Base-by-base conservation (phyloP, 2,888 invertebrate species). In the Operophtera brumata region DNA sequence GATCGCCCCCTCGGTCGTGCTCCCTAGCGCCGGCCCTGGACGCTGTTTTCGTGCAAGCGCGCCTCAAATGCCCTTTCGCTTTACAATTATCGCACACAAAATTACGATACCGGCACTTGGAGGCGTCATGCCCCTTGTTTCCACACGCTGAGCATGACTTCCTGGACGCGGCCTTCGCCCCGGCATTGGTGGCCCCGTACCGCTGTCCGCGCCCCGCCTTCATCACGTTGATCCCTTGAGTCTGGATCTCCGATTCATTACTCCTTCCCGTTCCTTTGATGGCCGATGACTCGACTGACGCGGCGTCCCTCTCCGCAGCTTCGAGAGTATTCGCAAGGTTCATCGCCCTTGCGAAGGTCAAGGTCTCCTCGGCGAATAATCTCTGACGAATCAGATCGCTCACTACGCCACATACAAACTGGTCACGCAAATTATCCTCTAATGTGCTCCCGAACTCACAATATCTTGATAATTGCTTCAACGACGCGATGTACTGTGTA, bases 381-480 rank as follows among this genome's bases (percentile, higher is more conserved):
- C 56, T 30, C 20, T 60, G 59, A 0, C 63, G 11, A 25, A 56
- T 59, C 1, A 59, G 10, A 25, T 63, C 60, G 10, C 58, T 59
- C n/a, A 36, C 7, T 0, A 61, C 12, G 0, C 62, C 62, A 40
- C 62, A 60, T 0, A 62, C 34, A 8, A 59, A 59, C 7, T 37
- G 14, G 14, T 37, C 14, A 37, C 37, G 35, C 11, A 60, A 30
- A 35, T 57, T 60, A 0, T 60, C 60, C 0, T 41, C 51, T 1
- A 54, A 30, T 0, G 9, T 39, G 0, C n/a, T 30, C 0, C 8
- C 12, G 2, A 59, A 50, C 2, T 59, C 43, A 6, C 59, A 59
- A 47, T 55, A 2, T 1, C 55, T 37, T 1, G 59, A 5, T 9
- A 55, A 6, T 28, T 37, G 52, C 13, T 59, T 59, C 7, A 55